Conservation (phyloP, 2,113 vertebrate genomes). For the Leucosticte australis region DNA sequence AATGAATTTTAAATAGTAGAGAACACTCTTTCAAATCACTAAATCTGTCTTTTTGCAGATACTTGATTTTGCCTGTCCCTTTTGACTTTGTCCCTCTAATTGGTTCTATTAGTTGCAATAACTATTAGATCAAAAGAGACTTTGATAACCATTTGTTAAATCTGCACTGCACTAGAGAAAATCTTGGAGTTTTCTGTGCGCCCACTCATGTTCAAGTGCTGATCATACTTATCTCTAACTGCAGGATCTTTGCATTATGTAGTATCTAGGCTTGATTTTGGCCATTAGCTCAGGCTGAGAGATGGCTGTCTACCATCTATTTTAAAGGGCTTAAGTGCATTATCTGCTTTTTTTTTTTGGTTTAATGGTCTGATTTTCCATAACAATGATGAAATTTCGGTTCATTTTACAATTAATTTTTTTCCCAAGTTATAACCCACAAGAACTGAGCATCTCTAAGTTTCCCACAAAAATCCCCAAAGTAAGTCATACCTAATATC, state of each 20-base stretch:
- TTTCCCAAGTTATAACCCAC: constrained; percentile 7
- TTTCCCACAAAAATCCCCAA: constrained; percentile 63
- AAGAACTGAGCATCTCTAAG: constrained; percentile 47
- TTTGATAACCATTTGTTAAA: constrained; percentile 38
- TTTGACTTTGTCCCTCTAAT: constrained; percentile 19
- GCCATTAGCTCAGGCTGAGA: neutral
- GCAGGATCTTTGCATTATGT: neutral
- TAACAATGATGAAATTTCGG: neutral
- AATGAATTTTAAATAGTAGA: neutral
- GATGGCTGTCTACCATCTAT: neutral
- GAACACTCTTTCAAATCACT: neutral
- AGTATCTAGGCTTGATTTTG: neutral
- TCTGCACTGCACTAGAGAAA: neutral
- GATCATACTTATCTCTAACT: neutral
- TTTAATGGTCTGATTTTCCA: neutral
- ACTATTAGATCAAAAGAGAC: neutral
- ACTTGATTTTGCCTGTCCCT: neutral
- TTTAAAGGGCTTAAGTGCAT: neutral
- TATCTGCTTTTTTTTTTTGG: neutral
- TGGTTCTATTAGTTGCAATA: constrained; percentile 1
- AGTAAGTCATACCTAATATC: constrained; percentile 75
- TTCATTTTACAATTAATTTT: neutral
- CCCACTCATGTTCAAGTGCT: neutral
- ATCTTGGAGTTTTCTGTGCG: neutral
- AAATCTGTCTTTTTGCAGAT: neutral